A percentile compares a stretch with the other conserved stretches of the same genome.
Evolutionary conservation across 2,888 invertebrate genomes (phyloP).

Genomic region (Notodonta dromedarius): DNA sequence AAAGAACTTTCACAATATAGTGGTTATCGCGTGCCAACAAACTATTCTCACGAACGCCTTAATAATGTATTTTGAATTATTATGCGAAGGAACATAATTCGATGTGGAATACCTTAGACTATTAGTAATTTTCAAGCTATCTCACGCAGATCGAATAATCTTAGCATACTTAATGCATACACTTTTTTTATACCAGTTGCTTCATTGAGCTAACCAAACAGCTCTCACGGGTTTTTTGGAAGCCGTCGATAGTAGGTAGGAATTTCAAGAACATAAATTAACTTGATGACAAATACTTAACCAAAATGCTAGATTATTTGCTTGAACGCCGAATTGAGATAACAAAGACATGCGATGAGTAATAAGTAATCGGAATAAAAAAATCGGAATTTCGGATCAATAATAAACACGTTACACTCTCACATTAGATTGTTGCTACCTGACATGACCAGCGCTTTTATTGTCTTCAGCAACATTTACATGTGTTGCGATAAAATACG

Average conservation of each 20-base stretch:
- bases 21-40: slow-evolving; percentile 51
- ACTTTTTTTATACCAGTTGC: no score
- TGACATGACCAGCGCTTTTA: slow-evolving; percentile 12
- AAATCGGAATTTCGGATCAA: no score
- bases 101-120: slow-evolving; percentile 22
- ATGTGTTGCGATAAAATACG: slow-evolving; percentile 11
- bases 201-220: no score
- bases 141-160: slow-evolving; percentile 20
- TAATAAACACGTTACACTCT: background rate
- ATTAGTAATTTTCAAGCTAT: slow-evolving; percentile 16
- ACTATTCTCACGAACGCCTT: slow-evolving; percentile 47
- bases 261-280: no score
- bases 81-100: slow-evolving; percentile 28
- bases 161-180: background rate
- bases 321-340: background rate
- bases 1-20: slow-evolving; percentile 50
- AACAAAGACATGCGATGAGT: background rate
- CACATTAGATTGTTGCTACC: slow-evolving; percentile 5
- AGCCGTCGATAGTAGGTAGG: no score
- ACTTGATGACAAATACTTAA: background rate
- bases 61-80: slow-evolving; percentile 29
- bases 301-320: background rate
- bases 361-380: no score
- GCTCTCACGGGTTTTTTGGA: no score
- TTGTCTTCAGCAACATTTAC: slow-evolving; percentile 15